Base-by-base conservation (phyloP, 2,113 vertebrate genomes). In the Axis porcinus region DNA sequence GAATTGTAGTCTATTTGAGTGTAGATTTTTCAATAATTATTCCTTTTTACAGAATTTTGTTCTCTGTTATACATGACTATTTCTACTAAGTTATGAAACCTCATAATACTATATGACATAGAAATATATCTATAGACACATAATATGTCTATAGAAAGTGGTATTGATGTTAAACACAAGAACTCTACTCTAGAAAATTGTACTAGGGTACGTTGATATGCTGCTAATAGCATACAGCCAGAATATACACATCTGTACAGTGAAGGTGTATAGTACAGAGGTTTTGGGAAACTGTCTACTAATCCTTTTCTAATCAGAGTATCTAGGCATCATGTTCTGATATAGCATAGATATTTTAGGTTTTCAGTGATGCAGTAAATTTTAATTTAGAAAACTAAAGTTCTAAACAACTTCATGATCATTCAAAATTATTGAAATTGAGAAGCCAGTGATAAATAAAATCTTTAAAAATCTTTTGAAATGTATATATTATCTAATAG, bases 341-440 rank as follows among this genome's bases (percentile, higher is more conserved):
- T 92, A 67, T 11, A 58, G 40, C 10, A 47, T 5, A 55, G 6
- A 15, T 17, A 84, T 81, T 92, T 96, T 62, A 92, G 30, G 13
- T 30, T 90, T 92, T 60, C n/a, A 64, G 15, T 30, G 12, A 96
- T 81, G 4, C 19, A 45, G 50, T 76, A 43, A 28, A 74, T 91
- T 93, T 89, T 54, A 84, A 76, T 81, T 91, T 74, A 95, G 23
- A 25, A 47, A 64, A 33, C 2, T 30, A 76, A 83, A 45, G 6
- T 62, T 86, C 92, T 86, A 93, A 76, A 16, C 12, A 50, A 36
- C 15, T 58, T 3, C 40, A 30, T 70, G 14, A 36, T 23, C 47
- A 93, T 87, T 96, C 81, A 89, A 96, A 97, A 81, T 94, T 47
- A 50, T 62, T 92, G 55, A 76, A 95, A 87, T 94, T 62, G 40